Evolutionary conservation across 2,888 invertebrate genomes (phyloP).

Genomic region (Rhynchonema sp.): DNA sequence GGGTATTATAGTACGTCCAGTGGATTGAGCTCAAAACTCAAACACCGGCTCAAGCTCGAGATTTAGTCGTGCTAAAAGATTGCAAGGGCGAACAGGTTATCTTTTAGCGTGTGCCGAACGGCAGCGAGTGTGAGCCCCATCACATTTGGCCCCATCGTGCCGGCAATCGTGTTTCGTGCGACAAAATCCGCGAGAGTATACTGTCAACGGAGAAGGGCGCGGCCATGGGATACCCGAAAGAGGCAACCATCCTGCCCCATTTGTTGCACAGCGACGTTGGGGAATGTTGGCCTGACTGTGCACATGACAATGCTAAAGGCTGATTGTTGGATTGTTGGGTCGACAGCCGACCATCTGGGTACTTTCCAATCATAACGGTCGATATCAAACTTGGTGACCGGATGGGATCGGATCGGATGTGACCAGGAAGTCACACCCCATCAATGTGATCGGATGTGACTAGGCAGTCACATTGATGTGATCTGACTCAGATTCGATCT

Average conservation of each 20-base stretch:
- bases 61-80: too few relatives aligned
- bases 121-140: background rate
- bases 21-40: background rate
- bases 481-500: too few relatives aligned
- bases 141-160: background rate
- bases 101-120: background rate
- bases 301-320: too few relatives aligned
- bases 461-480: too few relatives aligned
- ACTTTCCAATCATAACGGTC: too few relatives aligned
- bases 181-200: background rate
- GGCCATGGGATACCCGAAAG: background rate
- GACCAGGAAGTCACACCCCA: too few relatives aligned
- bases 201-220: background rate
- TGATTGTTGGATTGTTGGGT: too few relatives aligned
- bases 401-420: too few relatives aligned
- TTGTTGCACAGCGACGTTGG: conserved; percentile 9
- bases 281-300: conserved; percentile 10
- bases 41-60: too few relatives aligned
- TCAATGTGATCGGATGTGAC: too few relatives aligned
- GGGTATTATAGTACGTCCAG: background rate
- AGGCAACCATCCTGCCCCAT: conserved; percentile 8
- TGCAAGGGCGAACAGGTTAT: background rate
- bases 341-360: too few relatives aligned
- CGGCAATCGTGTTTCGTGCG: background rate
- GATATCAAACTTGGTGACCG: too few relatives aligned